phyloP scores from a whole-genome alignment of 2,797 vertebrate species.

The Neosalanx taihuensis region DNA sequence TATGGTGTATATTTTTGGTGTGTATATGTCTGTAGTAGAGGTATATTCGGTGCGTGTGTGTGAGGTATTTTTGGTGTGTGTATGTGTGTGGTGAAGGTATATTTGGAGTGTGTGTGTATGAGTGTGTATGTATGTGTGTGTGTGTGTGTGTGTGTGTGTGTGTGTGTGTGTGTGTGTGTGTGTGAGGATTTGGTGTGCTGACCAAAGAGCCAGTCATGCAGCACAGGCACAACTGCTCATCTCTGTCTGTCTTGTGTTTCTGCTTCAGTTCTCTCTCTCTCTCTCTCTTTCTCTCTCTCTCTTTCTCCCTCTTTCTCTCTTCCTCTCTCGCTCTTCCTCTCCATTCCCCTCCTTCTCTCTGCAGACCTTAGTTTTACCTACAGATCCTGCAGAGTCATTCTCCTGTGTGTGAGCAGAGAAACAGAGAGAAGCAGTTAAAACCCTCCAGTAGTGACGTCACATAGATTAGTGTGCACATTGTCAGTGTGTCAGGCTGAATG shows the following conservation, averaged over 20 bases:
- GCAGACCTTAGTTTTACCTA: constrained; percentile 5
- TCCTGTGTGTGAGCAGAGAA: not conserved
- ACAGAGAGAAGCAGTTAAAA: not conserved
- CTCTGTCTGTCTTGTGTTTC: not conserved
- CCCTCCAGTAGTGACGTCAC: not conserved
- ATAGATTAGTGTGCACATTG: not conserved
- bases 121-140: not conserved
- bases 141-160: not conserved
- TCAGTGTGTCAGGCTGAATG: not conserved
- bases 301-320: not conserved
- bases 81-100: not conserved
- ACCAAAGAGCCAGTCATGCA: constrained; percentile 31
- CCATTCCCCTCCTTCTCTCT: not conserved
- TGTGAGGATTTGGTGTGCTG: constrained; percentile 33
- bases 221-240: constrained; percentile 8
- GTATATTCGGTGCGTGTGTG: not conserved
- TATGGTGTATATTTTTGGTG: no score
- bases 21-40: not conserved
- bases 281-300: not conserved
- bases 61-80: not conserved
- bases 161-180: constrained; percentile 17
- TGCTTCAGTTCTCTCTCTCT: no score
- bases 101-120: not conserved
- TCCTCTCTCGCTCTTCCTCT: no score
- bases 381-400: constrained; percentile 1